Evolutionary conservation across 2,113 vertebrate genomes (phyloP).

Genomic region (Psophia crepitans): DNA sequence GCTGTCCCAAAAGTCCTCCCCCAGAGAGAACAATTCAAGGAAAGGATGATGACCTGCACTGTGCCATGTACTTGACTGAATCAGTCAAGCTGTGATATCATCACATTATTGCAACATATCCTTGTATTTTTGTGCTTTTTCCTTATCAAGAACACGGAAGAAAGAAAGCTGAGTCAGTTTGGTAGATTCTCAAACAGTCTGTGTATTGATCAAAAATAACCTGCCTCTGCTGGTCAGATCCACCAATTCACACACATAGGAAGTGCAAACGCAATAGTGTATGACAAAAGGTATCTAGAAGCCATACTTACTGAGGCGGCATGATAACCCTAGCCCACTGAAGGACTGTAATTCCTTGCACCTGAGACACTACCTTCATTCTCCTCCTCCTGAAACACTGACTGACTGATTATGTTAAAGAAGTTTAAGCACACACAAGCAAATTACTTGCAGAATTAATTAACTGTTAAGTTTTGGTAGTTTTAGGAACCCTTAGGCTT

Average conservation of each 20-base stretch:
- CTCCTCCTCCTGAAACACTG: not conserved
- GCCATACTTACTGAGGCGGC: not conserved
- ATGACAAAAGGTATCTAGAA: not conserved
- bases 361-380: not conserved
- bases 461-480: not conserved
- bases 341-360: not conserved
- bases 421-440: not conserved
- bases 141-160: not conserved
- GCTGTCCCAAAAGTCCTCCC: not conserved
- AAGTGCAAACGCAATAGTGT: not conserved
- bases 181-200: not conserved
- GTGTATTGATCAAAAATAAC: not conserved
- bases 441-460: not conserved
- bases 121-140: not conserved
- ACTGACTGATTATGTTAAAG: not conserved
- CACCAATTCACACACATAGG: slow-evolving; percentile 52
- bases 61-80: not conserved
- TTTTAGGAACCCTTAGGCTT: not conserved
- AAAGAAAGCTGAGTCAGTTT: not conserved
- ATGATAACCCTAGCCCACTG: not conserved
- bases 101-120: not conserved
- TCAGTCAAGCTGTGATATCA: not conserved
- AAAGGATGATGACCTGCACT: not conserved
- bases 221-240: not conserved
- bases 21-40: not conserved